Conservation (phyloP, 2,113 vertebrate species). For the Bujurquina vittata region DNA sequence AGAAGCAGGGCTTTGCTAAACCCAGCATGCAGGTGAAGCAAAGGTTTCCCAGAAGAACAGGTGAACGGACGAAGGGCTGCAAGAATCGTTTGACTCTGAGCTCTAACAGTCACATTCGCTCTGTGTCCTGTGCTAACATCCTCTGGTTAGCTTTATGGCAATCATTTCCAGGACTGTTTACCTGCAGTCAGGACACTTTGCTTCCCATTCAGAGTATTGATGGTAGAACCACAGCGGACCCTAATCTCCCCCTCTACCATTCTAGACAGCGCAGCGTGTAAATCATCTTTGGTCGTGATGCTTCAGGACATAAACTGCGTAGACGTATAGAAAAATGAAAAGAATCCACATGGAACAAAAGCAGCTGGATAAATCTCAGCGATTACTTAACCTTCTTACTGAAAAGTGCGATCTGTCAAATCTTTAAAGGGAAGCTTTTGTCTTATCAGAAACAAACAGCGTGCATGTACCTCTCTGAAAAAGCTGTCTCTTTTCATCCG, state of each 20-base stretch:
- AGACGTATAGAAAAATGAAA: background rate
- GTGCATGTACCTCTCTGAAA: background rate
- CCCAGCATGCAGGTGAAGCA: background rate
- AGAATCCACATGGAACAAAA: background rate
- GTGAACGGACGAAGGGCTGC: conserved; percentile 1
- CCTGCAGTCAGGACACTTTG: conserved; percentile 31
- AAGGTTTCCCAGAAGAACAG: background rate
- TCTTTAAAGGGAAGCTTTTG: background rate
- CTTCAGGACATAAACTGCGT: background rate
- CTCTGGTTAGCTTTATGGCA: conserved; percentile 47
- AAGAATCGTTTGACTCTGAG: conserved; percentile 16
- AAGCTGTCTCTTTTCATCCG: background rate
- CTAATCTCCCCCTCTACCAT: conserved; percentile 47
- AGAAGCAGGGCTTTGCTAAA: background rate
- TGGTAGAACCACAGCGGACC: conserved; percentile 17
- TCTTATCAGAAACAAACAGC: background rate
- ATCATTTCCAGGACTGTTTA: conserved; percentile 59
- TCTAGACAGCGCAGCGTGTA: conserved; percentile 16
- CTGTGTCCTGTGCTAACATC: conserved; percentile 15
- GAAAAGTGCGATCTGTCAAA: background rate
- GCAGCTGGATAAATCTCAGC: background rate
- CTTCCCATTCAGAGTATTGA: conserved; percentile 48
- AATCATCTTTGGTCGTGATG: conserved; percentile 30
- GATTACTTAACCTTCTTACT: background rate
- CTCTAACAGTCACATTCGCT: background rate